Conservation (phyloP, 2,113 vertebrate genomes). For the Melanocharis versteri region DNA sequence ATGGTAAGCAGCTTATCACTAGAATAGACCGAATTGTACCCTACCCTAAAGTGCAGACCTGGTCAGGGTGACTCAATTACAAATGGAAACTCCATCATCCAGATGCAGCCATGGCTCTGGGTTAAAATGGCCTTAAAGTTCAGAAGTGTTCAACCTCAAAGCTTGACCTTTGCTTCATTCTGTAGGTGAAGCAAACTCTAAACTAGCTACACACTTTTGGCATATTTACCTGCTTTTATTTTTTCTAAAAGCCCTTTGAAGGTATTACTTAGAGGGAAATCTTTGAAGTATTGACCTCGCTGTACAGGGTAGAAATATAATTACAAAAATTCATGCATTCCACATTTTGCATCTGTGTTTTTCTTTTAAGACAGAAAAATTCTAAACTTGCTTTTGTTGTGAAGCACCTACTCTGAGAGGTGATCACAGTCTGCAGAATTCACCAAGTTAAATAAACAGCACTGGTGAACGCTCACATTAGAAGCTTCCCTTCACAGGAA, state of each 20-base stretch:
- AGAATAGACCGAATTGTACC: neutral
- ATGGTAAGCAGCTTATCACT: neutral
- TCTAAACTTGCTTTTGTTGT: neutral
- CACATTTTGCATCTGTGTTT: neutral
- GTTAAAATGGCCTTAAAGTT: neutral
- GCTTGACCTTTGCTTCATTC: neutral
- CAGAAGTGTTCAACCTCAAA: neutral
- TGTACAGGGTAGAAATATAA: neutral
- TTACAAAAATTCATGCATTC: neutral
- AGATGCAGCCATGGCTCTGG: neutral
- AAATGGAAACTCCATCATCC: neutral
- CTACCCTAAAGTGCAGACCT: neutral
- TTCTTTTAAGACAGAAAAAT: neutral
- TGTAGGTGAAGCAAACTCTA: neutral
- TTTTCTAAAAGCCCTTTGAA: neutral
- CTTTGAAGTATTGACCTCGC: neutral
- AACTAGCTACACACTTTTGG: neutral
- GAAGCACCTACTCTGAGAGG: neutral
- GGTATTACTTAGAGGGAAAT: neutral
- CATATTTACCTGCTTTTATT: neutral
- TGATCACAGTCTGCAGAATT: neutral
- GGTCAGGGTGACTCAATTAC: neutral
- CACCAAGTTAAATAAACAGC: neutral
- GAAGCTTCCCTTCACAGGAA: neutral
- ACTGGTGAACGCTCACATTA: neutral